Evolutionary conservation across 2,797 vertebrate genomes (phyloP).

Genomic region (Oreonectes daqikongensis): DNA sequence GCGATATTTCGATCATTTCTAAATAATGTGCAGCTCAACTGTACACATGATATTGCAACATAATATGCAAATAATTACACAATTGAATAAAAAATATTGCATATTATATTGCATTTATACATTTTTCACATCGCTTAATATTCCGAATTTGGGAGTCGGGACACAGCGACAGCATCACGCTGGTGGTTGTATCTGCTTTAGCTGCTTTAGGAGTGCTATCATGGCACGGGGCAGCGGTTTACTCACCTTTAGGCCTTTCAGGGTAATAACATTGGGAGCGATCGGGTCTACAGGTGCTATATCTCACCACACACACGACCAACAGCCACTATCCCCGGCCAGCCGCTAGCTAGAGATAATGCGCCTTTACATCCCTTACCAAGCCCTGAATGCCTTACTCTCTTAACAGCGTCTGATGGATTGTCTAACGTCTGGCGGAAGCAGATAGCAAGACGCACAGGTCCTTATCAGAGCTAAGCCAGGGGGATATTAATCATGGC

Average conservation of each 20-base stretch:
- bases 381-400: constrained; percentile 52
- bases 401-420: constrained; percentile 52
- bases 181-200: constrained; percentile 8
- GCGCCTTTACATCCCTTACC: constrained; percentile 58
- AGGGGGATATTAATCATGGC: constrained; percentile 56
- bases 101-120: too few relatives aligned
- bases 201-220: constrained; percentile 35
- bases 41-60: too few relatives aligned
- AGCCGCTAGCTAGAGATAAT: constrained; percentile 56
- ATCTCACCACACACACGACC: constrained; percentile 48
- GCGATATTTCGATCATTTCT: too few relatives aligned
- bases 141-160: neutral
- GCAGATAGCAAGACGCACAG: constrained; percentile 54
- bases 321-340: constrained; percentile 49
- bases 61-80: too few relatives aligned
- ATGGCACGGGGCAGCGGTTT: constrained; percentile 8
- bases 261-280: constrained; percentile 50
- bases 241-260: constrained; percentile 37
- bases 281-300: constrained; percentile 54
- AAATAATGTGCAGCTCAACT: too few relatives aligned
- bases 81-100: too few relatives aligned
- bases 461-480: constrained; percentile 53
- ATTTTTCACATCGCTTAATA: neutral
- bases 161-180: constrained; percentile 1
- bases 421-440: constrained; percentile 54